Percentiles rank a stretch among this genome's conserved stretches.
phyloP scores from a whole-genome alignment of 2,797 vertebrate species.

The Hydrophis major region DNA sequence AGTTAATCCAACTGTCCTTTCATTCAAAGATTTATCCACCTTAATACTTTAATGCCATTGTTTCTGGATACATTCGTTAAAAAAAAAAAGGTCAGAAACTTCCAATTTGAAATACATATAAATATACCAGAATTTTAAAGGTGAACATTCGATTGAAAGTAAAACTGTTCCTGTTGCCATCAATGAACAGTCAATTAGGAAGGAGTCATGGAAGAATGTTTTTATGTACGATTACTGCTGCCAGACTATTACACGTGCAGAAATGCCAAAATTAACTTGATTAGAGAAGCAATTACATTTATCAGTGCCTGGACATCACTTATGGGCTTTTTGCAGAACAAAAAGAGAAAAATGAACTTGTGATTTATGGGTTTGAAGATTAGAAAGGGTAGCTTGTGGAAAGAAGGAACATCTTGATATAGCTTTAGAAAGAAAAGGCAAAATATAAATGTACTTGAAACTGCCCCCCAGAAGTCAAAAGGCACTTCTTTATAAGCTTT shows the following conservation, averaged over 20 bases:
- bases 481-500: background rate
- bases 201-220: background rate
- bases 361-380: background rate
- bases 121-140: background rate
- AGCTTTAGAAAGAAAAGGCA: background rate
- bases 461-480: background rate
- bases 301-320: background rate
- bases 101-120: background rate
- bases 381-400: background rate
- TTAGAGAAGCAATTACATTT: background rate
- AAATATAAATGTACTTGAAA: background rate
- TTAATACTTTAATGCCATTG: background rate
- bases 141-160: background rate
- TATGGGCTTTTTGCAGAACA: background rate
- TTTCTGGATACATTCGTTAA: background rate
- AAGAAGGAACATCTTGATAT: background rate
- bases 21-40: background rate
- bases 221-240: background rate
- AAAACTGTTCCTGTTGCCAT: background rate
- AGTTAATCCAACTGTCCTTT: background rate
- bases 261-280: background rate
- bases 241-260: background rate
- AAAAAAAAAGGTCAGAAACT: background rate
- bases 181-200: background rate
- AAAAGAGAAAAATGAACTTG: background rate